phyloP scores from a whole-genome alignment of 2,797 vertebrate genomes.

The Molossus molossus region DNA sequence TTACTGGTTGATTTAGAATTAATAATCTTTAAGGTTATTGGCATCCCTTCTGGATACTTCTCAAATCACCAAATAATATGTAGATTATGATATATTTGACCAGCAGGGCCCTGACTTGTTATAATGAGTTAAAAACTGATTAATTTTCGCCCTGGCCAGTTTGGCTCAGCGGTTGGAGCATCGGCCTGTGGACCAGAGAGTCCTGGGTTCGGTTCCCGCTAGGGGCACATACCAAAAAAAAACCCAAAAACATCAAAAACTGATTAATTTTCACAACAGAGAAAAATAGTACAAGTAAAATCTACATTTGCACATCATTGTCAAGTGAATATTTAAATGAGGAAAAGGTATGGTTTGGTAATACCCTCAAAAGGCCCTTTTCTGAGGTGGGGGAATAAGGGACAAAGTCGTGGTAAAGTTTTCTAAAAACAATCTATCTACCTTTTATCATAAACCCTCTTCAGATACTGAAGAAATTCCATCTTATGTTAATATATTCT shows the following conservation, averaged over 20 bases:
- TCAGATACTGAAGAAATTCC: slow-evolving; percentile 87
- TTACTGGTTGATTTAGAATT: background rate
- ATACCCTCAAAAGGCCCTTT: slow-evolving; percentile 27
- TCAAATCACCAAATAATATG: slow-evolving; percentile 25
- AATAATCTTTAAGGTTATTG: background rate
- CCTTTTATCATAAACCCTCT: slow-evolving; percentile 86
- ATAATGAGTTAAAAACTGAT: slow-evolving; percentile 60
- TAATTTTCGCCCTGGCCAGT: background rate
- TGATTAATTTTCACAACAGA: slow-evolving; percentile 36
- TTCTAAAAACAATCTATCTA: slow-evolving; percentile 84
- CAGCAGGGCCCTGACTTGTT: background rate
- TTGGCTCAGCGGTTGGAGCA: no score
- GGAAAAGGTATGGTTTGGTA: slow-evolving; percentile 45
- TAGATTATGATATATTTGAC: slow-evolving; percentile 34
- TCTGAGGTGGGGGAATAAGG: background rate
- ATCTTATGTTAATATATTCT: slow-evolving; percentile 89
- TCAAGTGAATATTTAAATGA: slow-evolving; percentile 54
- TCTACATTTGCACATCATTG: background rate
- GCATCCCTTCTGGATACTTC: background rate
- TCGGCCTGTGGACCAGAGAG: no score
- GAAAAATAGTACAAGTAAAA: slow-evolving; percentile 46
- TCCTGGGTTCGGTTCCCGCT: no score
- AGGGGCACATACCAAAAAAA: no score
- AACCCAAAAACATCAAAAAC: background rate
- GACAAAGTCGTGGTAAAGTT: slow-evolving; percentile 85